These are phyloP conservation scores for Halcyon leucocephala DNA, from an alignment of 2,797 vertebrate genomes.

Conservation along the genomic window DNA sequence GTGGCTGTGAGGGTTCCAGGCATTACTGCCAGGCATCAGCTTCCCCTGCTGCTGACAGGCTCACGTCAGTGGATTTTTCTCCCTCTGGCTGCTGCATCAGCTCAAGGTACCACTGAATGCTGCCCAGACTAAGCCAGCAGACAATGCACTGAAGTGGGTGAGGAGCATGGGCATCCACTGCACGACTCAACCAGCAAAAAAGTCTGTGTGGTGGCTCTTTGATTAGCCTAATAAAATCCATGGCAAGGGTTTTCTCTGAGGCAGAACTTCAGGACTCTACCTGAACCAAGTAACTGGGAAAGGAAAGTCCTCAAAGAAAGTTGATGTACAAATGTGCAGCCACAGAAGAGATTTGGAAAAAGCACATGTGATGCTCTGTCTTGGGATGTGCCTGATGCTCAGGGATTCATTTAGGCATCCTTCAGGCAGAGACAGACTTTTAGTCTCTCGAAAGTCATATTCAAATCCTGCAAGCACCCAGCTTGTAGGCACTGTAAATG, in stretches of 20 bases:
- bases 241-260: background rate
- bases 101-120: background rate
- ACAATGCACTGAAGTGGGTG: background rate
- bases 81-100: background rate
- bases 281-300: background rate
- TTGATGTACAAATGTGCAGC: fast-evolving
- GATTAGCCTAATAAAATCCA: background rate
- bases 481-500: background rate
- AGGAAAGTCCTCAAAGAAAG: background rate
- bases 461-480: background rate
- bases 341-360: background rate
- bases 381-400: background rate
- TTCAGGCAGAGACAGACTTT: background rate
- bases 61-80: background rate
- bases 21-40: background rate
- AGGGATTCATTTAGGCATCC: background rate
- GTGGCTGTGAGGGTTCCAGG: background rate
- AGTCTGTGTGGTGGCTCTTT: background rate
- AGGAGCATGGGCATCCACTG: background rate
- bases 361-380: fast-evolving
- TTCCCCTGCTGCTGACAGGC: background rate
- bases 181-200: background rate
- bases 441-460: background rate
- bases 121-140: background rate
- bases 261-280: background rate